Evolutionary conservation across 1,140 invertebrate genomes (phyloP), one percentile per base, ranked within the genome.

Genomic region (Bradynema listronoti): DNA sequence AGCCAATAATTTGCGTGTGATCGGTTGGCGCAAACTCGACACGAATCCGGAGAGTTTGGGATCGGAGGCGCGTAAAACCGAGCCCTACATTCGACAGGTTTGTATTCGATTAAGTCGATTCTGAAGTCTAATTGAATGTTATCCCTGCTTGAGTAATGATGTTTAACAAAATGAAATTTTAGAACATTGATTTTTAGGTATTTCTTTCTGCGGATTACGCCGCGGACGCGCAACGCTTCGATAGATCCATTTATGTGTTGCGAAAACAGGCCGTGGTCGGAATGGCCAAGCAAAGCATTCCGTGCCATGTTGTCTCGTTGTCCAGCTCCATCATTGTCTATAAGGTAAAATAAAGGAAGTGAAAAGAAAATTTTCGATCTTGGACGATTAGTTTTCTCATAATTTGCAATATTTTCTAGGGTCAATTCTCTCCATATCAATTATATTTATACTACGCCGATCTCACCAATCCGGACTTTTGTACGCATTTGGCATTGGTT

Each of bases 281-380:
- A 59, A 86, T 97, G 74, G 85, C 86, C 14, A 73, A 79, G 25
- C 86, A 87, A 4, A 88, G 87, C 4, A 83, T 87, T 7, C 84
- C 90, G 47, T 98, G 91, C 81, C 98, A 98, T 80, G 90, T 97
- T 74, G 96, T 92, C 81, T 95, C 91, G 32, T 81, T 98, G 50
- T 94, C 90, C 22, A 80, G 88, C 45, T 85, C 85, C 56, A 93
- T 87, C 4, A 82, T 98, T 54, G 91, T 98, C 9, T 99, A 97
- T 83, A 98, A 99, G 78, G 83, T 83, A 30, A 14, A 6, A 46
- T 25, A 7, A 46, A 58, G 53, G 51, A 34, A 36, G 9, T 2
- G 4, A 14, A 7, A n/a, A 39, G 11, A 7, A 43, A 5, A 53
- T 33, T 14, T 5, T 16, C 4, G 19, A 11, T 11, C 11, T 11